Conservation (phyloP, 2,888 invertebrate genomes). For the Xanthia togata region DNA sequence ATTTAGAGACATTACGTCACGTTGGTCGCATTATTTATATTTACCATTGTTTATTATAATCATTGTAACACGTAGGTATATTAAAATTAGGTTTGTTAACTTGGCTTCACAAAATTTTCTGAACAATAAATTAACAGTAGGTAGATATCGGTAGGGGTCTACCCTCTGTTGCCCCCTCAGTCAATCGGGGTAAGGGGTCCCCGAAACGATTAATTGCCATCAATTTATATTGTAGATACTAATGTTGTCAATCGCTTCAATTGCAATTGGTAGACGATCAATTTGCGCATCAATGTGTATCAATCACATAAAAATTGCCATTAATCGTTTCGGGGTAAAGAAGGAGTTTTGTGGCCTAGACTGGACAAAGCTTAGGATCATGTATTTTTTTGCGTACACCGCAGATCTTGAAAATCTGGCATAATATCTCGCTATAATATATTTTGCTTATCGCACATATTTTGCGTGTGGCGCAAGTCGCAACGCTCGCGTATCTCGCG, state of each 20-base stretch:
- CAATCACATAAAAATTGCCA: too few relatives aligned
- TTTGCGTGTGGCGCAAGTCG: too few relatives aligned
- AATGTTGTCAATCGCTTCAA: too few relatives aligned
- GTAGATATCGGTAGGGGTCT: neutral
- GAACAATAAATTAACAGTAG: neutral
- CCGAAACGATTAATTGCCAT: too few relatives aligned
- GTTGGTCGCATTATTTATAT: neutral
- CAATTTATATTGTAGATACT: too few relatives aligned
- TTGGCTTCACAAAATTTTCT: constrained; percentile 1
- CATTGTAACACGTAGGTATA: neutral
- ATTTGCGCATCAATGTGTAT: too few relatives aligned
- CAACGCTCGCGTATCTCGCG: too few relatives aligned
- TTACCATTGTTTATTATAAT: constrained; percentile 6
- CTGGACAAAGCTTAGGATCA: neutral
- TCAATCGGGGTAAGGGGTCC: neutral
- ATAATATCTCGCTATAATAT: too few relatives aligned
- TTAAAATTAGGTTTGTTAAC: neutral
- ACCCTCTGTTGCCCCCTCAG: neutral
- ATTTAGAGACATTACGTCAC: neutral
- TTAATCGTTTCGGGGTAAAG: neutral
- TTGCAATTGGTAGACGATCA: too few relatives aligned
- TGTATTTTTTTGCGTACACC: neutral
- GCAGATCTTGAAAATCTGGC: neutral
- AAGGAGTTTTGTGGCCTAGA: neutral
- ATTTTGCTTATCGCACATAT: neutral